A percentile compares a stretch with the other conserved stretches of the same genome.
These are phyloP conservation scores for Centropristis striata DNA, from an alignment of 2,113 vertebrate genomes.

Conservation along the genomic window DNA sequence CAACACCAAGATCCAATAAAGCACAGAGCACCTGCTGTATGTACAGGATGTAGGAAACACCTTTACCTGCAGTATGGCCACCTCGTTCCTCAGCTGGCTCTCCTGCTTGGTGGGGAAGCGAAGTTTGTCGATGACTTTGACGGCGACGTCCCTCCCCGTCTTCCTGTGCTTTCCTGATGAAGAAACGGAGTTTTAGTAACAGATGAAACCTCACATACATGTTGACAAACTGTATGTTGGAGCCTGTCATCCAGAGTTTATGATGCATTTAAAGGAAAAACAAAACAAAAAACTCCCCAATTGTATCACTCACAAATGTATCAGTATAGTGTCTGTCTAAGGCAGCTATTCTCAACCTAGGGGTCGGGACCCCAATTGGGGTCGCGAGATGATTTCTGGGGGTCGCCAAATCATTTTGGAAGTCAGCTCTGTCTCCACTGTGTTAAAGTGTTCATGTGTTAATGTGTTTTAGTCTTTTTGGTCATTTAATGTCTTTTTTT, in stretches of 20 bases:
- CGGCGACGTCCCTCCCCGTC: conserved; percentile 80
- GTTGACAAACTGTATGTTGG: neutral
- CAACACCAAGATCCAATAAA: neutral
- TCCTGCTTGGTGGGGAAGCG: conserved; percentile 90
- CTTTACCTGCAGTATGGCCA: conserved; percentile 88
- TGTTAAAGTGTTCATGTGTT: too few species aligned
- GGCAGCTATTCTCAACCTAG: too few species aligned
- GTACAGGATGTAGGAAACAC: too few species aligned
- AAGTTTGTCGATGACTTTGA: conserved; percentile 89
- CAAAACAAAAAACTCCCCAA: neutral
- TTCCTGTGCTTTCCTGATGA: conserved; percentile 84
- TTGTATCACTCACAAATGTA: neutral
- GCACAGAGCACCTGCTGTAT: neutral
- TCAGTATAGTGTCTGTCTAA: neutral
- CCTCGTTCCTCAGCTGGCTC: conserved; percentile 88
- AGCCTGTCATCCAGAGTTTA: neutral
- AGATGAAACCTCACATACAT: neutral
- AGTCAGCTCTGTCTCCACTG: too few species aligned
- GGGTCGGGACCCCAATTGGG: too few species aligned
- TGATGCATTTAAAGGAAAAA: neutral
- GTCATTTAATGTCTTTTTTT: too few species aligned
- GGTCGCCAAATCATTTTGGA: too few species aligned
- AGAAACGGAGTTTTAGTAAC: neutral
- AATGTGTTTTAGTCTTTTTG: too few species aligned
- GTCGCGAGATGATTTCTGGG: too few species aligned